A percentile compares a stretch with the other conserved stretches of the same genome.
Evolutionary conservation across 2,113 vertebrate genomes (phyloP).

Genomic region (Centropus bengalensis): DNA sequence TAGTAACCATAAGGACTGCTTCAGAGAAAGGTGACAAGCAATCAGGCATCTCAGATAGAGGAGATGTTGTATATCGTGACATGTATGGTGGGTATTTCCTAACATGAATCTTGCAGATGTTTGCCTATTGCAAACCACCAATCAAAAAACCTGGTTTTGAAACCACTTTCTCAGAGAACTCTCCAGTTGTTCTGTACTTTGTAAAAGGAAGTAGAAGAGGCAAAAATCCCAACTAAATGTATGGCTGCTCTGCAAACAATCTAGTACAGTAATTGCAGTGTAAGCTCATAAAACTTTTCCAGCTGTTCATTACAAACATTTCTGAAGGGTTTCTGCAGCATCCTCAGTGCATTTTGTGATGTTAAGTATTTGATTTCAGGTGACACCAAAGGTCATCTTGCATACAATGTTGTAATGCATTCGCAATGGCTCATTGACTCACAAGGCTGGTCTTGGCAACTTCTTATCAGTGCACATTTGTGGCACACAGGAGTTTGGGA

Average conservation of each 20-base stretch:
- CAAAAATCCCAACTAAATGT: neutral
- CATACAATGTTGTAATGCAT: neutral
- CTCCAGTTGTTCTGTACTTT: neutral
- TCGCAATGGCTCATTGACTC: neutral
- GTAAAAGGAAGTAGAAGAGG: neutral
- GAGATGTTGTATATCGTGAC: neutral
- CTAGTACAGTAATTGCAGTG: neutral
- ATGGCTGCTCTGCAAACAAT: neutral
- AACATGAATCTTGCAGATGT: neutral
- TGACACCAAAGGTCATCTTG: neutral
- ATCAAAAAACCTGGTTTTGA: neutral
- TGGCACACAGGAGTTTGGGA: neutral
- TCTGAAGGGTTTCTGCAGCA: neutral
- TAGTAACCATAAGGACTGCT: neutral
- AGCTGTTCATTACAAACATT: neutral
- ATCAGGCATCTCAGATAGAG: neutral
- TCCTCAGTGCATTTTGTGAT: neutral
- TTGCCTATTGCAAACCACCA: neutral
- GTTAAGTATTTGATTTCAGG: neutral
- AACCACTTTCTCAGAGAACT: neutral
- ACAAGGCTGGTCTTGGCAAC: neutral
- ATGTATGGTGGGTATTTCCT: neutral
- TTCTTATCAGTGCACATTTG: neutral
- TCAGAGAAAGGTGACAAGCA: neutral
- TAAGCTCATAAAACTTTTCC: neutral